phyloP scores from a whole-genome alignment of 2,888 invertebrate genomes.

The Vandiemenella viatica region DNA sequence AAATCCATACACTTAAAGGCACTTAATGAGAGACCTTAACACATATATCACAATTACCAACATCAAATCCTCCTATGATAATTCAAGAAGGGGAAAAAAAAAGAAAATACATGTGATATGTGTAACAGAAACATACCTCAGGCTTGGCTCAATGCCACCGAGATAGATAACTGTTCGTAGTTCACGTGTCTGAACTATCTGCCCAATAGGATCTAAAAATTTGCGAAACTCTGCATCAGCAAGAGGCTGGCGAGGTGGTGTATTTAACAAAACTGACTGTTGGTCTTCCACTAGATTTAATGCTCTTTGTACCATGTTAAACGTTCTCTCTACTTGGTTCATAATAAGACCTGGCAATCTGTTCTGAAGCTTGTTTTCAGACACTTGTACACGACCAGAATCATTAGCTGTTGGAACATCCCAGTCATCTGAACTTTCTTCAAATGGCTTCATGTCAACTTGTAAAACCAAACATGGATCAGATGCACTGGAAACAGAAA shows the following conservation, averaged over 20 bases:
- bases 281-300: constrained; percentile 55
- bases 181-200: constrained; percentile 68
- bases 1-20: no score
- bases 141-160: constrained; percentile 83
- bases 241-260: constrained; percentile 60
- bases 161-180: constrained; percentile 80
- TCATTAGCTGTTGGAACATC: constrained; percentile 35
- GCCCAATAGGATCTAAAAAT: constrained; percentile 80
- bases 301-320: constrained; percentile 71
- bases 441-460: constrained; percentile 79
- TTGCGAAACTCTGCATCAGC: constrained; percentile 80
- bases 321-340: constrained; percentile 75
- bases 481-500: constrained; percentile 46
- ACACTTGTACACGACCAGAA: constrained; percentile 10
- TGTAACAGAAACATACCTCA: no score
- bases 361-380: constrained; percentile 27
- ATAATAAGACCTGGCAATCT: constrained; percentile 66
- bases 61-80: no score
- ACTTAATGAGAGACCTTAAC: no score
- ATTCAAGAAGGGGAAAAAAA: no score
- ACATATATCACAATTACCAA: no score
- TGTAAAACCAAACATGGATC: constrained; percentile 80
- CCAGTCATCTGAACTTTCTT: constrained; percentile 57
- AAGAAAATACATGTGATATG: no score
- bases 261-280: constrained; percentile 6